Evolutionary conservation across 2,797 vertebrate species (phyloP), one percentile per base, ranked within the genome.

Genomic region (Balearica regulorum): DNA sequence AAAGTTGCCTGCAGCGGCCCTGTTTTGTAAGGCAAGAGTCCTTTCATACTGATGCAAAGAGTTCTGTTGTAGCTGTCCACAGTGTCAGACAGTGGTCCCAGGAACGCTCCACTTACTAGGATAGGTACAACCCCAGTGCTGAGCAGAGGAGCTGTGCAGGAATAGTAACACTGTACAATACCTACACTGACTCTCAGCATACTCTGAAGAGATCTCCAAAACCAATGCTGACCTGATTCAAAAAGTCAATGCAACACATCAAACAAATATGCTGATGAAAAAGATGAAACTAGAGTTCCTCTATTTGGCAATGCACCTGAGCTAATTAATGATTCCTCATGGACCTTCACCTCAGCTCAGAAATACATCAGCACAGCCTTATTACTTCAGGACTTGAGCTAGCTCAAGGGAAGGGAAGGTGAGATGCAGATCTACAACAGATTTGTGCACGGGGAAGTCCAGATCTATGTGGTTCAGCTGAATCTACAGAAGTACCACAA

Each of bases 281-380:
- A 70, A 65, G 13, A 20, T 33, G 10, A 79, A 62, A 87, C 58
- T 0, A 20, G 5, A 69, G 4, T 14, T 65, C n/a, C 24, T 82
- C 9, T 85, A 0, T 68, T 26, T 62, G 37, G 28, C 1, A 0
- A n/a, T 78, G 44, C 43, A 48, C 9, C 28, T 73, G 37, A 70
- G 13, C 6, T 12, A 55, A 21, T 9, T 62, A 60, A 16, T 7
- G 5, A 35, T 60, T 90, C n/a, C 17, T 58, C 65, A 60, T 21
- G 3, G 61, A 81, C 28, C n/a, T 51, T 51, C 25, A 16, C 3
- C 22, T 71, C 31, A 33, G 58, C 29, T 81, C 57, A 82, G 44
- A 78, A 79, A 76, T 20, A 0, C 35, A 69, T 68, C 15, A 8
- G 1, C 21, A 24, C 16, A 29, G 13, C 6, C 1, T 0, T 43